Conservation (phyloP, 2,888 invertebrate genomes). For the Dione juno region DNA sequence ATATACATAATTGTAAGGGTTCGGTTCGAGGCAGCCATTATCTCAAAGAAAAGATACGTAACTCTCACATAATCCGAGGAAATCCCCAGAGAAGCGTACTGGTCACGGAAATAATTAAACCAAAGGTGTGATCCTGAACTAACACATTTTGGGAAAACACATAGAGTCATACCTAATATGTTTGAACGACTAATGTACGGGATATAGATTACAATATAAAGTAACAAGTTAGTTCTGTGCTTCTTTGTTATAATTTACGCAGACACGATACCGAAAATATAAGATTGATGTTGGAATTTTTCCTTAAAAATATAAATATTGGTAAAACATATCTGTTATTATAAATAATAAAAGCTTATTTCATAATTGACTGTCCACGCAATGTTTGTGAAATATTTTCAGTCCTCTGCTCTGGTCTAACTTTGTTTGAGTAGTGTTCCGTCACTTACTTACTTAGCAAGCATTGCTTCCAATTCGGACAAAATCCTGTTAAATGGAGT, state of each 20-base stretch:
- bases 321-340: no score
- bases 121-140: neutral
- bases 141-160: neutral
- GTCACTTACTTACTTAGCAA: no score
- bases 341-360: no score
- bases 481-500: no score
- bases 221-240: neutral
- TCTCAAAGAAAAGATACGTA: neutral
- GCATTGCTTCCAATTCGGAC: no score
- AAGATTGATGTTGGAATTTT: no score
- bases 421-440: no score
- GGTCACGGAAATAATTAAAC: constrained; percentile 12
- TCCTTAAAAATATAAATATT: no score
- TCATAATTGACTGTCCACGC: no score
- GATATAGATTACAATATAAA: neutral
- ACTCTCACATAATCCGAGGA: neutral
- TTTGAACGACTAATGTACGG: neutral
- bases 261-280: no score
- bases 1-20: neutral
- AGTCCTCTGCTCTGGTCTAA: no score
- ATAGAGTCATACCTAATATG: neutral
- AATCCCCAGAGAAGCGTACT: neutral
- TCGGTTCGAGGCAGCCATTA: neutral
- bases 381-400: no score
- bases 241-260: neutral